phyloP scores from a whole-genome alignment of 2,797 vertebrate genomes.

The Adrianichthys oophorus region DNA sequence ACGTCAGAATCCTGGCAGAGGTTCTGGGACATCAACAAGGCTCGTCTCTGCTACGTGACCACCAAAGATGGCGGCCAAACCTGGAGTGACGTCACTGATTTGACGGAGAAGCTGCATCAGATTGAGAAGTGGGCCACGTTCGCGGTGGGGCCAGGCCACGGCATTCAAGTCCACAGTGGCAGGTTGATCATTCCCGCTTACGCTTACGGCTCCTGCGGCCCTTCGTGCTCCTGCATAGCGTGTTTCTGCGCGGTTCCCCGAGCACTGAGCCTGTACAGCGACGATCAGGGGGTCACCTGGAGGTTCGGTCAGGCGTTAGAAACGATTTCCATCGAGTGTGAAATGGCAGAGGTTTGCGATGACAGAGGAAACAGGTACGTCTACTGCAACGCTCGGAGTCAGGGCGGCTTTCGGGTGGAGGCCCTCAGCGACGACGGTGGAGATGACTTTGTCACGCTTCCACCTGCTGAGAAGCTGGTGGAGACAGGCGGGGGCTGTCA shows the following conservation, averaged over 20 bases:
- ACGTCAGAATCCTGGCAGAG: constrained; percentile 9
- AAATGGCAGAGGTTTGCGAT: constrained; percentile 13
- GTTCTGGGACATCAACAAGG: constrained; percentile 16
- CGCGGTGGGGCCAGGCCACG: constrained; percentile 14
- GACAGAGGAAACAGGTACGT: not conserved
- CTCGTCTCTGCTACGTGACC: constrained; percentile 18
- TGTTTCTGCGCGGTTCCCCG: constrained; percentile 6
- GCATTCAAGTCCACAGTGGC: constrained; percentile 5
- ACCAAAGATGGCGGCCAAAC: constrained; percentile 8
- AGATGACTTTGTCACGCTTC: constrained; percentile 6
- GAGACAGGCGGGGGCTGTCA: constrained; percentile 15
- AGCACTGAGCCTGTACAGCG: constrained; percentile 8
- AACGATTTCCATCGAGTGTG: constrained; percentile 9
- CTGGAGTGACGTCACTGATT: constrained; percentile 17
- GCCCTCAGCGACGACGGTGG: constrained; percentile 4
- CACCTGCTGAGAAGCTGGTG: constrained; percentile 2
- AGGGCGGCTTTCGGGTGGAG: constrained; percentile 13
- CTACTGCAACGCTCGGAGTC: constrained; percentile 16
- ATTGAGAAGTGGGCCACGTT: constrained; percentile 10
- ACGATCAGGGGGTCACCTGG: constrained; percentile 7
- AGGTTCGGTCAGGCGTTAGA: constrained; percentile 3
- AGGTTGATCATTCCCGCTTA: constrained; percentile 16
- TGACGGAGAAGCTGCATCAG: constrained; percentile 7
- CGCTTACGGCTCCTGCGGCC: constrained; percentile 7
- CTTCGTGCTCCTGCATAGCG: constrained; percentile 2